phyloP scores from a whole-genome alignment of 2,797 vertebrate species.

The Sarcoramphus papa region DNA sequence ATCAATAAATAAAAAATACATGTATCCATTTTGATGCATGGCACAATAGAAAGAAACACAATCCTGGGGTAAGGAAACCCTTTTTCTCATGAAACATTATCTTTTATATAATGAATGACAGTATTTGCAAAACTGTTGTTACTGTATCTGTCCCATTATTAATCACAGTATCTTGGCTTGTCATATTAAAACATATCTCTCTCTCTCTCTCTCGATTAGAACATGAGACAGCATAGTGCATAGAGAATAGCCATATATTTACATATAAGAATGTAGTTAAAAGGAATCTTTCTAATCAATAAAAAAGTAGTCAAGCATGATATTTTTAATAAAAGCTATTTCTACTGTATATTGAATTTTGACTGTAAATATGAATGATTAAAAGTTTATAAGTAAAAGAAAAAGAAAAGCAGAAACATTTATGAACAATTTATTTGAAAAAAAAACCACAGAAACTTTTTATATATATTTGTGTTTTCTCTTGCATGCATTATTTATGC shows the following conservation, averaged over 20 bases:
- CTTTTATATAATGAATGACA: slow-evolving; percentile 22
- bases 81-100: background rate
- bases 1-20: background rate
- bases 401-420: slow-evolving; percentile 18
- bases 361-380: slow-evolving; percentile 58
- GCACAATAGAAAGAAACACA: slow-evolving; percentile 10
- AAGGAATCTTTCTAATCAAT: slow-evolving; percentile 38
- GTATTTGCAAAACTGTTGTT: slow-evolving; percentile 30
- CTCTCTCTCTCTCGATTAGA: background rate
- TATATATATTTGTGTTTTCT: slow-evolving; percentile 24
- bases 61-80: background rate
- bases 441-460: background rate
- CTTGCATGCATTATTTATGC: slow-evolving; percentile 72
- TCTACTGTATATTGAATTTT: slow-evolving; percentile 65
- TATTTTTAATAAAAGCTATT: slow-evolving; percentile 44
- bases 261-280: slow-evolving; percentile 42
- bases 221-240: background rate
- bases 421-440: slow-evolving; percentile 49
- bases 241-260: slow-evolving; percentile 11
- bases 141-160: slow-evolving; percentile 52
- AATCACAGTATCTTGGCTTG: slow-evolving; percentile 62
- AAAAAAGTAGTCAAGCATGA: slow-evolving; percentile 54
- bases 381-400: slow-evolving; percentile 63
- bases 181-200: slow-evolving; percentile 34
- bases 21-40: background rate